Evolutionary conservation across 2,888 invertebrate species (phyloP).

Genomic region (Temnothorax rugatulus): DNA sequence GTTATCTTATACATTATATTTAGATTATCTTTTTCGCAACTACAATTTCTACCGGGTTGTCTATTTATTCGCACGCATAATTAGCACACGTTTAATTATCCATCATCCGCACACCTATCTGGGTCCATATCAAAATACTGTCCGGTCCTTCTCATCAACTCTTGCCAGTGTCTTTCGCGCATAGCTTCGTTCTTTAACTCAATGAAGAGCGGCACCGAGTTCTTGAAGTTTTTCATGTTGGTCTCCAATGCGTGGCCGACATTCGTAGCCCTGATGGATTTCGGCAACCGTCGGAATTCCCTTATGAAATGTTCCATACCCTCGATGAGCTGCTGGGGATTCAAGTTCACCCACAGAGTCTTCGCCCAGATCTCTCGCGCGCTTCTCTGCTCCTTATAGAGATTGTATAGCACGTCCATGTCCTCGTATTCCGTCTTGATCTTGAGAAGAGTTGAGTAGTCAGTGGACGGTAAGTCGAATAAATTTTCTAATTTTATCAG

Average conservation of each 20-base stretch:
- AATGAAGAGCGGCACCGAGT: slow-evolving; percentile 95
- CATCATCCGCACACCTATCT: slow-evolving; percentile 86
- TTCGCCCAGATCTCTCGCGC: slow-evolving; percentile 94
- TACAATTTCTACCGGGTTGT: background rate
- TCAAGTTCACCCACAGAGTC: slow-evolving; percentile 95
- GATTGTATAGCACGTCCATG: slow-evolving; percentile 91
- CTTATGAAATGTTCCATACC: slow-evolving; percentile 95
- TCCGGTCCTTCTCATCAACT: slow-evolving; percentile 95
- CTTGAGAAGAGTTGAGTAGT: slow-evolving; percentile 92
- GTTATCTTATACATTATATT: background rate
- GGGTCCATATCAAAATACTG: slow-evolving; percentile 94
- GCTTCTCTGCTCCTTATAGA: slow-evolving; percentile 92
- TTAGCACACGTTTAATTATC: slow-evolving; percentile 42
- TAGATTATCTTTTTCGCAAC: background rate
- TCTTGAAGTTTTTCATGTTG: slow-evolving; percentile 96
- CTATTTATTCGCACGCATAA: background rate
- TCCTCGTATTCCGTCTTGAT: slow-evolving; percentile 89
- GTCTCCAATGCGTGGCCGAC: slow-evolving; percentile 91
- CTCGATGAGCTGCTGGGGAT: slow-evolving; percentile 93
- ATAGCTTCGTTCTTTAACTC: slow-evolving; percentile 96
- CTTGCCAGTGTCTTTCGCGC: slow-evolving; percentile 95
- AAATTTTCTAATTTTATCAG: slow-evolving; percentile 93
- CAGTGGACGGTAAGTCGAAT: slow-evolving; percentile 95
- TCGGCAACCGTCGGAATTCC: slow-evolving; percentile 92
- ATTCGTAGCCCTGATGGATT: slow-evolving; percentile 87